phyloP scores from a whole-genome alignment of 2,113 vertebrate species.

The Lycocorax pyrrhopterus region DNA sequence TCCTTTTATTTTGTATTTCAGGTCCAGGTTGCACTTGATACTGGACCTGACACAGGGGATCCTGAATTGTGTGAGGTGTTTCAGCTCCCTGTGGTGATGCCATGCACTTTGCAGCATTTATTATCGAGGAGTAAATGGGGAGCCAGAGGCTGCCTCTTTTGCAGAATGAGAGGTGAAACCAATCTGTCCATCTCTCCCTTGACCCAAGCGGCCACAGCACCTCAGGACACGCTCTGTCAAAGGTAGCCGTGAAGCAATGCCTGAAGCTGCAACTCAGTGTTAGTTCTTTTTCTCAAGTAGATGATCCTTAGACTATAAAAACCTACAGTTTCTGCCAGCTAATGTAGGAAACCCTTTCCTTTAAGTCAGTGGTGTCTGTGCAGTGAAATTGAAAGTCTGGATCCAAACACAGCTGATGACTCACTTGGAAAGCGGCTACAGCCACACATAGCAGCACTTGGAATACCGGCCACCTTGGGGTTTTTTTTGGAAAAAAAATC shows the following conservation, averaged over 20 bases:
- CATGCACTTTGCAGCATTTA: background rate
- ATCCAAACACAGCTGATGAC: conserved; percentile 10
- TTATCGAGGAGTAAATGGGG: background rate
- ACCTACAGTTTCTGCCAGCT: background rate
- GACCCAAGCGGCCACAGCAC: accelerated
- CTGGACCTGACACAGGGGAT: background rate
- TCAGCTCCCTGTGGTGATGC: background rate
- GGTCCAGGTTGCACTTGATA: background rate
- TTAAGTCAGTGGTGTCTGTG: background rate
- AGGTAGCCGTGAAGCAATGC: accelerated
- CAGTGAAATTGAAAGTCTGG: background rate
- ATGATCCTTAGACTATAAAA: background rate
- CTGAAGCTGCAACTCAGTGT: background rate
- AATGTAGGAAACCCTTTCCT: background rate
- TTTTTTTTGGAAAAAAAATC: background rate
- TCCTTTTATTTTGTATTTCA: background rate
- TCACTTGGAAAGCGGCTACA: conserved; percentile 7
- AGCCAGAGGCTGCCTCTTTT: background rate
- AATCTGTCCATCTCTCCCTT: background rate
- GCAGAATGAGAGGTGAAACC: background rate
- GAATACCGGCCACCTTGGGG: background rate
- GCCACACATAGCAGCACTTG: background rate
- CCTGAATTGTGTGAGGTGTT: background rate
- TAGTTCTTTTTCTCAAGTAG: background rate
- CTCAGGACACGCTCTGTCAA: background rate